Evolutionary conservation across 2,888 invertebrate genomes (phyloP), one percentile per base, ranked within the genome.

Genomic region (Dryobotodes eremita): DNA sequence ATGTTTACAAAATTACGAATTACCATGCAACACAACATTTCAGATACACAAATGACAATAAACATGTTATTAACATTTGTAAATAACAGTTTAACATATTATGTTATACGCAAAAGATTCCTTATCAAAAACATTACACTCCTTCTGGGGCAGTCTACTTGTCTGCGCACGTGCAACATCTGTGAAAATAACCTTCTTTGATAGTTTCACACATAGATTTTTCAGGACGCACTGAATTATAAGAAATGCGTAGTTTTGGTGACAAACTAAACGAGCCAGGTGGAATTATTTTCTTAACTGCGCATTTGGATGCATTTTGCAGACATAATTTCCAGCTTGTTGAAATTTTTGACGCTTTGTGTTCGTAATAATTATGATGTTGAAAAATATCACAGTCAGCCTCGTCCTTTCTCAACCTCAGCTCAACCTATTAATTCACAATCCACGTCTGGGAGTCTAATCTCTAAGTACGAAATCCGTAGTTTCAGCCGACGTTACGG

Each of bases 41-140:
- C n/a, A 17, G 50, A 50, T 69, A 73, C 20, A 59, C 46, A 46
- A 71, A 59, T 46, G 71, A 74, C 71, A 55, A 72, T 71, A 31
- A 55, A 46, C 46, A 74, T 74, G 75, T n/a, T n/a, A n/a, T n/a
- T 74, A 20, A 36, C 10, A 42, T 72, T 46, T 1, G 11, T 36
- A 36, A 36, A 31, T 4, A 10, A 62, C 36, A 62, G 31, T 62
- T 62, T 62, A 36, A 31, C 31, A 61, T 15, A 59, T 8, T 55
- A 23, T 61, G 17, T 31, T 61, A 8, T 20, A 36, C 68, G 15
- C 23, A 53, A 53, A 69, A 69, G 23, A 36, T 69, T 69, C 31
- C 23, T 55, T n/a, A 17, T 23, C 50, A 17, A 69, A 5, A 69
- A 69, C 5, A 31, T 31, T 10, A 26, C 1, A 20, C 23, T 20